These are phyloP conservation scores for Cephus cinctus DNA, from an alignment of 1,140 invertebrate genomes.

Conservation along the genomic window DNA sequence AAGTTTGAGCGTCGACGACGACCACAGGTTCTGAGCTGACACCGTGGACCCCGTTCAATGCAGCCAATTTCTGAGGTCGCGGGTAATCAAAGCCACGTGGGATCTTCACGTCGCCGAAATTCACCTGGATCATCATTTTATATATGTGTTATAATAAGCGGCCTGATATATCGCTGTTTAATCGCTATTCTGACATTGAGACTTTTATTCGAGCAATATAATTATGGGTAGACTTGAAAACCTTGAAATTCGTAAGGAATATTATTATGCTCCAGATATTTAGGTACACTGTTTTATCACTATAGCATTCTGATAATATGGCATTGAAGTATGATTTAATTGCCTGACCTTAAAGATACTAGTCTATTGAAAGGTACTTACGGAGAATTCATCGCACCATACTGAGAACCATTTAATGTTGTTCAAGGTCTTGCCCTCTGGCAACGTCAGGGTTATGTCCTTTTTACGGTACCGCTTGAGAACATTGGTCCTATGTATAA, in stretches of 20 bases:
- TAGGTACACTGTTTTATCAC: too few species aligned
- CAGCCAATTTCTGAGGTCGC: conserved; percentile 74
- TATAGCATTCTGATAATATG: too few species aligned
- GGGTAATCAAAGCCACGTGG: conserved; percentile 77
- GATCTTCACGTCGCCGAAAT: conserved; percentile 85
- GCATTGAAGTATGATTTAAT: too few species aligned
- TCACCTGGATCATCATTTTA: conserved; percentile 64
- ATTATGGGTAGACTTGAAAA: too few species aligned
- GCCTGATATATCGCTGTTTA: neutral
- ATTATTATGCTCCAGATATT: too few species aligned
- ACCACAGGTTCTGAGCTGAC: conserved; percentile 84
- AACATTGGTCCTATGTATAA: conserved; percentile 60
- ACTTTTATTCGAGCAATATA: too few species aligned
- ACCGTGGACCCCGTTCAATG: conserved; percentile 75
- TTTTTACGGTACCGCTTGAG: conserved; percentile 76
- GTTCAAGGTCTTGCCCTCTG: conserved; percentile 79
- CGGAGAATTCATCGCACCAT: conserved; percentile 87
- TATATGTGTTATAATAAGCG: neutral
- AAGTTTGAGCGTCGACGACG: conserved; percentile 86
- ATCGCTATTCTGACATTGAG: too few species aligned
- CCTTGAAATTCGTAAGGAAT: too few species aligned
- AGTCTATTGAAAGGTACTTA: too few species aligned
- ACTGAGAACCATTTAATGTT: conserved; percentile 85
- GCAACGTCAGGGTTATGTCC: conserved; percentile 79
- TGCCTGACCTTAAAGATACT: too few species aligned